Evolutionary conservation across 2,797 vertebrate species (phyloP), one percentile per base, ranked within the genome.

Genomic region (Rhyacichthys aspro): DNA sequence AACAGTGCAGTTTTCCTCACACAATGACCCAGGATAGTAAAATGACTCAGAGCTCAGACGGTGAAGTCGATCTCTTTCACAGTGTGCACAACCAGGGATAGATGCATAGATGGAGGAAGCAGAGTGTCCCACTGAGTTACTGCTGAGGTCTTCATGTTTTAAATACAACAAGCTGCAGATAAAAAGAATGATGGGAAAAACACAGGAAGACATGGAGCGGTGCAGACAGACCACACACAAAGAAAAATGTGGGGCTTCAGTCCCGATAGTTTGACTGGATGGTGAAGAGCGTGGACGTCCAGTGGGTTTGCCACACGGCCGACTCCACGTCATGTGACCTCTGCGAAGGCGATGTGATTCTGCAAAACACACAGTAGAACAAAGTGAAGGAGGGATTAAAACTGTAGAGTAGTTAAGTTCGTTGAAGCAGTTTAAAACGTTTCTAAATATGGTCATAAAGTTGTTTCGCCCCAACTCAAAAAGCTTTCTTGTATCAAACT

Each of bases 241-340:
- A 77, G 38, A 61, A 8, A 74, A 23, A 56, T 78, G 59, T 55
- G 7, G 76, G 86, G 86, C 88, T 87, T 90, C 80, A 79, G 89
- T 91, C 86, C 74, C 79, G 90, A 90, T 91, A 93, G 84, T 81
- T 81, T 64, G 95, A 88, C 77, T 93, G 95, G 88, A 94, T 82
- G 59, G 96, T 95, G 92, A 96, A 96, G 86, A 97, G 92, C 55
- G 95, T 95, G 83, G 96, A 97, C 57, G 96, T 95, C 96, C 97
- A 97, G 55, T 97, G 96, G 74, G 95, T 94, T 70, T 95, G 94
- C 89, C 91, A 91, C 28, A 92, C 93, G 9, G 93, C 92, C 41
- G 91, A 93, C n/a, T 96, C 96, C 89, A 92, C 91, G 94, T 99
- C 97, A 99, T 98, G 97, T 98, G 95, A 99, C 95, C 92, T 99